phyloP scores from a whole-genome alignment of 2,888 invertebrate genomes.

The Ophion slaviceki region DNA sequence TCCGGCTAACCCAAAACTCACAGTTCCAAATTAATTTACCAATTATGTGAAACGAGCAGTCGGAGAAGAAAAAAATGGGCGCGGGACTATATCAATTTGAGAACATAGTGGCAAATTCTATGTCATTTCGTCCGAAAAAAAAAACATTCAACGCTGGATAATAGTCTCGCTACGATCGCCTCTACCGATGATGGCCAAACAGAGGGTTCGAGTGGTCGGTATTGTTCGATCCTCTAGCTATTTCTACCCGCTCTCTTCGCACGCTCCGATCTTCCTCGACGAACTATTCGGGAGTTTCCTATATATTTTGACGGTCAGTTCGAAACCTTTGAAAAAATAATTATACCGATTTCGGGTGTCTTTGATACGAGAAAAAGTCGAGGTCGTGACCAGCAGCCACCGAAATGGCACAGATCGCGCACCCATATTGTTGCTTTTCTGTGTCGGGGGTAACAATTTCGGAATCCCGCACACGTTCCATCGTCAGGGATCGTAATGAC shows the following conservation, averaged over 20 bases:
- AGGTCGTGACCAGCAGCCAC: conserved; percentile 21
- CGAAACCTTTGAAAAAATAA: conserved; percentile 39
- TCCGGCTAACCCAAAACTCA: conserved; percentile 69
- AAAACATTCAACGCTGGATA: conserved; percentile 61
- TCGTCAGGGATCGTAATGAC: conserved; percentile 23
- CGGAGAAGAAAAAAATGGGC: conserved; percentile 1
- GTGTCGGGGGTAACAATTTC: conserved; percentile 39
- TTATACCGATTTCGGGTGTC: conserved; percentile 15
- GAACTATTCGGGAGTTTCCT: conserved; percentile 26
- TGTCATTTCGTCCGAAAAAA: conserved; percentile 74
- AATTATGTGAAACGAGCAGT: conserved; percentile 63
- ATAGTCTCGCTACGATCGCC: conserved; percentile 59
- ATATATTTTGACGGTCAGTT: conserved; percentile 28
- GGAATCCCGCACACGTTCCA: conserved; percentile 31
- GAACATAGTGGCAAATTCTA: conserved; percentile 68
- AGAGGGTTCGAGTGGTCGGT: conserved; percentile 31
- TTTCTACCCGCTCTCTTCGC: conserved; percentile 45
- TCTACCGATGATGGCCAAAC: conserved; percentile 42
- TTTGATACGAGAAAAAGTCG: conserved; percentile 28
- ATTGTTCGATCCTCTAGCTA: conserved; percentile 54
- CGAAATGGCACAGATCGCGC: conserved; percentile 20
- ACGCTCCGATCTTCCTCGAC: conserved; percentile 46
- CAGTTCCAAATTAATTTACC: conserved; percentile 74
- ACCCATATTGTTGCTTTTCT: not conserved
- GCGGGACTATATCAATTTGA: conserved; percentile 60